A percentile compares a stretch with the other conserved stretches of the same genome.
Evolutionary conservation across 2,888 invertebrate genomes (phyloP).

Genomic region (Antitype chi): DNA sequence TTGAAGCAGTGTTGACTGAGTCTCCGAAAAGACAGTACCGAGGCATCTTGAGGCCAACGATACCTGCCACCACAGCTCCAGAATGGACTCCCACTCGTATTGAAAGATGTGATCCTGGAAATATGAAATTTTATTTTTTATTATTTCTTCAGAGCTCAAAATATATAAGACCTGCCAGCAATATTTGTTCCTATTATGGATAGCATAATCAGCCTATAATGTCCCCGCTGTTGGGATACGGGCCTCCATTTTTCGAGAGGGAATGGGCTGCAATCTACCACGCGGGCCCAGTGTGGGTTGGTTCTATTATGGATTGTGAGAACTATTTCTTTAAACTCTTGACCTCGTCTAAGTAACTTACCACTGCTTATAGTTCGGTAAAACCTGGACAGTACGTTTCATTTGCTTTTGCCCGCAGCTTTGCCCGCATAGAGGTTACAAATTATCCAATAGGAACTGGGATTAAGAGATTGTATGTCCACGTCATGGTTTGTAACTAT

Average conservation of each 20-base stretch:
- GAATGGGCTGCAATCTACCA: no score
- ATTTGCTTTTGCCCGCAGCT: neutral
- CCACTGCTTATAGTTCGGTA: neutral
- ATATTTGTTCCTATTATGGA: neutral
- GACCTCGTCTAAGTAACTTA: neutral
- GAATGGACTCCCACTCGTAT: constrained; percentile 97
- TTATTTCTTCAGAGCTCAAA: neutral
- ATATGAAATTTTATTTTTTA: neutral
- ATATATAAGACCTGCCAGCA: neutral
- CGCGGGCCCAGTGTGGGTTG: no score
- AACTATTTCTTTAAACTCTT: neutral
- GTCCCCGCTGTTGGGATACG: no score
- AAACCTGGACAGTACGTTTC: neutral
- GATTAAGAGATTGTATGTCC: neutral
- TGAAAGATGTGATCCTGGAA: constrained; percentile 93
- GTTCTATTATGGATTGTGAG: neutral
- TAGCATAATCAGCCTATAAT: no score
- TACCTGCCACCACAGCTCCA: constrained; percentile 98
- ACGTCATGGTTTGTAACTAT: neutral
- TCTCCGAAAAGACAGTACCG: constrained; percentile 97
- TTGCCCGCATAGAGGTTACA: neutral
- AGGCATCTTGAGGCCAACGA: constrained; percentile 98
- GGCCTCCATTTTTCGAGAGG: no score
- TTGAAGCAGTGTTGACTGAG: constrained; percentile 97
- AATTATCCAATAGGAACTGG: neutral